Evolutionary conservation across 2,888 invertebrate genomes (phyloP), one percentile per base, ranked within the genome.

Genomic region (Morpho achilles): DNA sequence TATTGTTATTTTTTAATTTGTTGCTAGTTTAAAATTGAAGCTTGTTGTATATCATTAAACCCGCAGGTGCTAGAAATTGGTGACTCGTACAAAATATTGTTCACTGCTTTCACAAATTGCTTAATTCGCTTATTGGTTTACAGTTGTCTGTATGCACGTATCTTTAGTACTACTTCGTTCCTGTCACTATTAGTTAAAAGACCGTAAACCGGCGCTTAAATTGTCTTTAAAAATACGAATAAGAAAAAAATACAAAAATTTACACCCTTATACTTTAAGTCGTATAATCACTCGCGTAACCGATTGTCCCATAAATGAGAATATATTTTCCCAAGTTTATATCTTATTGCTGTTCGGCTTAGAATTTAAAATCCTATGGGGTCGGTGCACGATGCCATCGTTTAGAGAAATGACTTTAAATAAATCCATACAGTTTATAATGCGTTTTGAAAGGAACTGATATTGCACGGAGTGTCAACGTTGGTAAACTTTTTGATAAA

Each of bases 371-470:
- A 74, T 63, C 62, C 52, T 32, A 51, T 58, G 50, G 44, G 53
- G 56, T 58, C 53, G 46, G 59, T 51, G 49, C 56, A 55, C 56
- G 61, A 58, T 59, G 58, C 59, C 59, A 73, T 71, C 77, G 76
- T 82, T 82, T 82, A 83, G 80, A 81, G 77, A 80, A 80, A 80
- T 83, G 82, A 79, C 78, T 83, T 77, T 75, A 80, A 84, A 84
- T 84, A 84, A 85, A 84, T 82, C 79, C 73, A 67, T 57, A 56
- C 73, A 78, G 78, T 82, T 84, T 82, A 75, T 82, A 84, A 84
- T 80, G 81, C 80, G 80, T 77, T 80, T 74, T 71, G 63, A 69
- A 64, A 53, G 72, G 68, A 76, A 73, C 72, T 61, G 3, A 63
- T 65, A 63, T 63, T 58, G 10, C 60, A 64, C 72, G 64, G 80